Evolutionary conservation across 2,797 vertebrate species (phyloP), one percentile per base, ranked within the genome.

Genomic region (Staurois parvus): DNA sequence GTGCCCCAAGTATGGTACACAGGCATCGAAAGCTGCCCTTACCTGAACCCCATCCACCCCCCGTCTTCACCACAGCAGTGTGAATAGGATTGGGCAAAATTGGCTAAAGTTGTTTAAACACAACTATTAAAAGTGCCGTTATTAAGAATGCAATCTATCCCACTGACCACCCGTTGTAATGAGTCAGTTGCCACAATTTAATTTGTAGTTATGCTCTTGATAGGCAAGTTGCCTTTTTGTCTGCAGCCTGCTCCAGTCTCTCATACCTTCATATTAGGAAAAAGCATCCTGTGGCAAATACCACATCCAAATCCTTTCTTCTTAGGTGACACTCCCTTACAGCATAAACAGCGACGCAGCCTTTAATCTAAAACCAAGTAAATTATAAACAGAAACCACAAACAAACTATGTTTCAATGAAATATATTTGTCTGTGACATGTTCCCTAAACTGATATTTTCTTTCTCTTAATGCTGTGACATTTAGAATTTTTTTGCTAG

Each of bases 401-500:
- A 82, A 76, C 79, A 86, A 62, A 81, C 17, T 66, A 81, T 66
- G 69, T 76, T 81, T 77, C 67, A 76, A 70, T 70, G 79, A 75
- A 34, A 75, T 76, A 67, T 64, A 69, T 81, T 76, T 82, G 84
- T 77, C 75, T 74, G 12, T 72, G 73, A 77, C 84, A 86, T 86
- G 84, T 86, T 81, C 81, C 32, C 83, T 81, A 85, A 85, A 85
- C 72, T 45, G 64, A 66, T 76, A 86, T 81, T 76, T 70, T 84
- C 67, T 84, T 82, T 69, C 73, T 76, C 79, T 62, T 48, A 82
- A 69, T 37, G 56, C 73, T 64, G 79, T 86, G 79, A 86, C 84
- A 86, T 86, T 86, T 64, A n/a, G 40, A 68, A 69, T 29, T 81
- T 69, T 76, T 82, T 79, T 74, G 30, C 48, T 79, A 45, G 42